These are phyloP conservation scores for Cantharis lateralis DNA, from an alignment of 2,888 invertebrate species.

Conservation along the genomic window DNA sequence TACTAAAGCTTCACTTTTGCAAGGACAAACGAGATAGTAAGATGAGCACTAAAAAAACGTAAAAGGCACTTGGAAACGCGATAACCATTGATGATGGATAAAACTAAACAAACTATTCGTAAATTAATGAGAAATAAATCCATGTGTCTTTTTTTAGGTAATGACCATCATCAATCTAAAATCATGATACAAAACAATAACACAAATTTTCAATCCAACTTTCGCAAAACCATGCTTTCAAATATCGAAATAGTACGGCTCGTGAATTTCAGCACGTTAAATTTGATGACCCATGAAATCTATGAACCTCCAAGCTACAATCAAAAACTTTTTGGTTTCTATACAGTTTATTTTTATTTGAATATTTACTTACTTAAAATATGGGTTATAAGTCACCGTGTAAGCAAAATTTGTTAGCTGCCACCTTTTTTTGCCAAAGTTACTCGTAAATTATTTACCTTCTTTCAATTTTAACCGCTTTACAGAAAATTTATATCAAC, in stretches of 20 bases:
- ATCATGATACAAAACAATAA: not conserved
- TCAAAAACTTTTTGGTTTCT: constrained; percentile 1
- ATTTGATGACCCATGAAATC: constrained; percentile 14
- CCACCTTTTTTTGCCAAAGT: not conserved
- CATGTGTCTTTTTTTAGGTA: not conserved
- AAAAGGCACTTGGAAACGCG: not conserved
- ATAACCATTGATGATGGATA: not conserved
- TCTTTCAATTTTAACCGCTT: not conserved
- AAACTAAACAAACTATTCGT: not conserved
- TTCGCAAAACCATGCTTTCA: constrained; percentile 2
- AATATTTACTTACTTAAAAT: not conserved
- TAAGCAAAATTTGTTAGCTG: not conserved
- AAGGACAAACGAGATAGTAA: not conserved
- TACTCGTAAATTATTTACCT: not conserved
- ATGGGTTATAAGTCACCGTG: not conserved
- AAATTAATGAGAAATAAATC: not conserved
- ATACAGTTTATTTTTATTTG: not conserved
- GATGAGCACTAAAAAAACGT: not conserved
- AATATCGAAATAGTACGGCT: constrained; percentile 5
- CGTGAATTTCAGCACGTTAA: constrained; percentile 7
- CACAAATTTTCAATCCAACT: not conserved
- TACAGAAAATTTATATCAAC: not conserved
- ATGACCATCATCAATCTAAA: not conserved
- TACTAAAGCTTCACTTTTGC: not conserved
- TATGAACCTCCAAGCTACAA: constrained; percentile 4